Conservation (phyloP, 2,797 vertebrate genomes). For the Champsocephalus gunnari region DNA sequence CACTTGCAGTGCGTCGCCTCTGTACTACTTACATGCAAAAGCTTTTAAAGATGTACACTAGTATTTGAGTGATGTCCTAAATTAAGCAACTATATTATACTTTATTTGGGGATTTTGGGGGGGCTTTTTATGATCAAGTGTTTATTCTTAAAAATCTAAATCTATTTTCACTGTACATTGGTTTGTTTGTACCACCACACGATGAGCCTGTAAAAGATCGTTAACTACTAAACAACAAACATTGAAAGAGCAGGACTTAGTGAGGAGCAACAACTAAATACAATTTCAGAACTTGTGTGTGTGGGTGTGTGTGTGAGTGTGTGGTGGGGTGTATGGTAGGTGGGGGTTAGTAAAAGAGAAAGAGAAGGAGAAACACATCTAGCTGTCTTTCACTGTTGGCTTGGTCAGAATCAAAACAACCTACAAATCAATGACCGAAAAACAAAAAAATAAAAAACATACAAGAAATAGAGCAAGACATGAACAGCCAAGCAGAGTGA, state of each 20-base stretch:
- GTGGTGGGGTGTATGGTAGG: not conserved
- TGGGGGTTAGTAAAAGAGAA: slow-evolving; percentile 11
- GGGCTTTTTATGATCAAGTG: not conserved
- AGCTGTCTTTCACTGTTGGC: slow-evolving; percentile 34
- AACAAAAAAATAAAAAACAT: not conserved
- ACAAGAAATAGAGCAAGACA: slow-evolving; percentile 17
- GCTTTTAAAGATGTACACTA: slow-evolving; percentile 34
- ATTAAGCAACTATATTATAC: slow-evolving; percentile 17
- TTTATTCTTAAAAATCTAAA: not conserved
- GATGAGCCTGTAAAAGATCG: not conserved
- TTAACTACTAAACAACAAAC: slow-evolving; percentile 1
- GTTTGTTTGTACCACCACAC: not conserved
- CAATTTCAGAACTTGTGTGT: not conserved
- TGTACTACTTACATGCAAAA: slow-evolving; percentile 50
- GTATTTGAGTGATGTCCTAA: slow-evolving; percentile 9
- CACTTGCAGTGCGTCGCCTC: slow-evolving; percentile 28
- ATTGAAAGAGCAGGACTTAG: too few relatives aligned
- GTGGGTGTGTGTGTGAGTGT: not conserved
- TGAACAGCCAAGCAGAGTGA: slow-evolving; percentile 11
- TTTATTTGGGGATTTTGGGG: not conserved
- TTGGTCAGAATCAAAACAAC: slow-evolving; percentile 53
- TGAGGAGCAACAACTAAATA: slow-evolving; percentile 9
- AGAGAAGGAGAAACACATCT: slow-evolving; percentile 27
- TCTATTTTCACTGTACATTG: not conserved
- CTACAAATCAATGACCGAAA: slow-evolving; percentile 39